A percentile compares a stretch with the other conserved stretches of the same genome.
These are phyloP conservation scores for Erinaceus europaeus DNA, from an alignment of 2,113 vertebrate genomes.

Conservation along the genomic window DNA sequence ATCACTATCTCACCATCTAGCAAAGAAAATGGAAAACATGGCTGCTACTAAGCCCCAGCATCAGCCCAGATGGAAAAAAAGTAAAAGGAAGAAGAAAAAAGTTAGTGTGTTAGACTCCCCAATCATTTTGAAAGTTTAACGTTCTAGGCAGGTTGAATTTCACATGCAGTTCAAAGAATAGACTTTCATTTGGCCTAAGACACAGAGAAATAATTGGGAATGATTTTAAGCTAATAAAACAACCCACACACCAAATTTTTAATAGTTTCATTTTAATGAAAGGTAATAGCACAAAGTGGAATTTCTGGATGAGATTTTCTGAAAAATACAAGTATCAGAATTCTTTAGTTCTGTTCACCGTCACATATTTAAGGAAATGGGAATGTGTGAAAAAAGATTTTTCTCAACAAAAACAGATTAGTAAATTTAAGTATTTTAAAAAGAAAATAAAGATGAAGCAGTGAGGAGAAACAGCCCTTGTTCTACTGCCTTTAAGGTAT, in stretches of 20 bases:
- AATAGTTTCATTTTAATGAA: not conserved
- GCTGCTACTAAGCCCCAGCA: no score
- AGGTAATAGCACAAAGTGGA: not conserved
- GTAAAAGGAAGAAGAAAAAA: not conserved
- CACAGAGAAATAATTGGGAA: not conserved
- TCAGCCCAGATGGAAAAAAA: no score
- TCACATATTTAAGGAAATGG: not conserved
- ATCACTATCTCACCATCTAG: no score
- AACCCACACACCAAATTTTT: not conserved
- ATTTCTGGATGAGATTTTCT: not conserved
- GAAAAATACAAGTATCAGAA: not conserved
- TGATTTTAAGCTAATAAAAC: not conserved
- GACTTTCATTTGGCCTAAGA: not conserved
- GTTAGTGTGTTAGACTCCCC: not conserved
- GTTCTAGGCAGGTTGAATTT: not conserved
- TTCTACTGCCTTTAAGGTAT: not conserved
- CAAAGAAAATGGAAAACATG: no score
- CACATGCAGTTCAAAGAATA: not conserved
- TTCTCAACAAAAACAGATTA: no score
- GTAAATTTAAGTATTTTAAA: no score
- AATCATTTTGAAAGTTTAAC: not conserved
- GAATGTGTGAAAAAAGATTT: no score
- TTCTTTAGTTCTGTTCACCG: not conserved
- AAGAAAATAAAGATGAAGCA: constrained; percentile 1
- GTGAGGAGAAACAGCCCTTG: no score